Conservation (phyloP, 2,797 vertebrate species). For the Fistularia tabacaria region DNA sequence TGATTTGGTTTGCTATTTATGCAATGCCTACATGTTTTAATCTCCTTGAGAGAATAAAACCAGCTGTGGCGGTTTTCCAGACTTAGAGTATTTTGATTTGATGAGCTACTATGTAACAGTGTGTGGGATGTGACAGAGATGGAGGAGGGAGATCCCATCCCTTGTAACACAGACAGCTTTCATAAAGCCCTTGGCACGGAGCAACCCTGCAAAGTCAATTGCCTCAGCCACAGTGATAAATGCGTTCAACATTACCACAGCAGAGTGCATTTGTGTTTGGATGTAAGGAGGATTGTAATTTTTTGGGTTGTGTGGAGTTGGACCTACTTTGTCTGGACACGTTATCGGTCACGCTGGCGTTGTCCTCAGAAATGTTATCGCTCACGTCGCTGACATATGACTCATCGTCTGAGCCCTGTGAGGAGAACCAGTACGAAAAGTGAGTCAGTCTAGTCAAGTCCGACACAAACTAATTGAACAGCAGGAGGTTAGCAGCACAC, state of each 20-base stretch:
- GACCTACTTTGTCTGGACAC: conserved; percentile 94
- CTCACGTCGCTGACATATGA: conserved; percentile 99
- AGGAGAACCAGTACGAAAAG: conserved; percentile 47
- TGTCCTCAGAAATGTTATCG: conserved; percentile 99
- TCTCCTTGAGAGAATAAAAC: not conserved
- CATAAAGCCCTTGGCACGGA: conserved; percentile 41
- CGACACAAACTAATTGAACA: conserved; percentile 27
- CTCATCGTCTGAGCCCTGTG: conserved; percentile 96
- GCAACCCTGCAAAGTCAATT: conserved; percentile 55
- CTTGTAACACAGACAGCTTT: conserved; percentile 20
- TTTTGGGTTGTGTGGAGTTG: conserved; percentile 2
- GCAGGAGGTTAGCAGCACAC: conserved; percentile 9
- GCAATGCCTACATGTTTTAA: not conserved
- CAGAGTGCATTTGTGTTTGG: conserved; percentile 13
- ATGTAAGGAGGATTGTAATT: not conserved
- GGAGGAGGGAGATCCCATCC: conserved; percentile 20
- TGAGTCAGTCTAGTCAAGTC: conserved; percentile 36
- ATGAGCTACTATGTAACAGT: not conserved
- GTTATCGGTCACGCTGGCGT: conserved; percentile 96
- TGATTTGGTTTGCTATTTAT: not conserved
- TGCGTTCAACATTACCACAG: conserved; percentile 14
- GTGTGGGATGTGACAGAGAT: conserved; percentile 22
- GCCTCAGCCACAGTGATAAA: conserved; percentile 46
- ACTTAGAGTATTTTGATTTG: conserved; percentile 12
- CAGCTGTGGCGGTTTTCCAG: not conserved